Conservation (phyloP, 2,113 vertebrate genomes). For the Suncus etruscus region DNA sequence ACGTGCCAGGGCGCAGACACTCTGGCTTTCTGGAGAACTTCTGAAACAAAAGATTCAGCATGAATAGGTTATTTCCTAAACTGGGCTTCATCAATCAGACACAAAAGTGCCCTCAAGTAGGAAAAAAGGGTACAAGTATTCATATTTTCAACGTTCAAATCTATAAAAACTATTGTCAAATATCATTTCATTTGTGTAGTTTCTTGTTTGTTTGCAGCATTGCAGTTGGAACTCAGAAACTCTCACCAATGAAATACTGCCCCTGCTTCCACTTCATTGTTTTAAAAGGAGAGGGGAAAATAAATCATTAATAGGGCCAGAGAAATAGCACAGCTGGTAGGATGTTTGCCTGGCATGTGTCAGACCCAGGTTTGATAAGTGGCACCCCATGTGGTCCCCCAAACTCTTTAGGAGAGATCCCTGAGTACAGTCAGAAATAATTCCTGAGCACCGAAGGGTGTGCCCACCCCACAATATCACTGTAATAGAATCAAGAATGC, state of each 20-base stretch:
- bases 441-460: too few relatives aligned
- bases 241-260: too few relatives aligned
- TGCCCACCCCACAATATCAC: neutral
- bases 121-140: slow-evolving; percentile 43
- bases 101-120: slow-evolving; percentile 32
- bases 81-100: neutral
- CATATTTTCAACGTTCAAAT: neutral
- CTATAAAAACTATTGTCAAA: slow-evolving; percentile 12
- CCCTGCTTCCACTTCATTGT: neutral
- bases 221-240: too few relatives aligned
- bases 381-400: too few relatives aligned
- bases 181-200: neutral
- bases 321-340: too few relatives aligned
- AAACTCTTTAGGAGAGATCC: too few relatives aligned
- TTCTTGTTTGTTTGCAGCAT: too few relatives aligned
- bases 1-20: slow-evolving; percentile 84
- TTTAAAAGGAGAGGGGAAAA: slow-evolving; percentile 22
- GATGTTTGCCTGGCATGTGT: too few relatives aligned
- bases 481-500: slow-evolving; percentile 39
- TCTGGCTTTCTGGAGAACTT: slow-evolving; percentile 64
- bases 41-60: slow-evolving; percentile 77
- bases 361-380: too few relatives aligned
- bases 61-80: slow-evolving; percentile 38
- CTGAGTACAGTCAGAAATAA: too few relatives aligned
- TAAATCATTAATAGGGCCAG: too few relatives aligned